Percentiles rank a stretch among this genome's conserved stretches.
Conservation (phyloP, 2,888 invertebrate genomes). For the Lymantria dispar region DNA sequence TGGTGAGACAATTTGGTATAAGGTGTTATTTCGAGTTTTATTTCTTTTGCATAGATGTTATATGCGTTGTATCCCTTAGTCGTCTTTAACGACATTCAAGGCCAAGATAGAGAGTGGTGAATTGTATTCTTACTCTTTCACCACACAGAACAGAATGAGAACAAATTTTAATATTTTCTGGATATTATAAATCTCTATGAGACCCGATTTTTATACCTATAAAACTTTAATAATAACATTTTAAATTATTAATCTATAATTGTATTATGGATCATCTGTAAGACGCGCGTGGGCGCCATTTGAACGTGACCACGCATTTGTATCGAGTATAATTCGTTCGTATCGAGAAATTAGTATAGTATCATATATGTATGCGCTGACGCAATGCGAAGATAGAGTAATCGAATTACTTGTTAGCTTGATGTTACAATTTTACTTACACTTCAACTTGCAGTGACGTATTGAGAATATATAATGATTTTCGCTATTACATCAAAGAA, state of each 20-base stretch:
- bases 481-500: no score
- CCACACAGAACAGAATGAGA: no score
- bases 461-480: background rate
- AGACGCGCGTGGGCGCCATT: slow-evolving; percentile 75
- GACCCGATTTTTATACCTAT: background rate
- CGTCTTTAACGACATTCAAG: no score
- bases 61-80: no score
- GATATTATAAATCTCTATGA: background rate
- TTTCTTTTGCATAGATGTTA: no score
- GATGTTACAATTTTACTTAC: background rate
- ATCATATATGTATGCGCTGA: slow-evolving; percentile 36
- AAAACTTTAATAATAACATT: background rate
- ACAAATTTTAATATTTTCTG: background rate
- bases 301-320: slow-evolving; percentile 73
- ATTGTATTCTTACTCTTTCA: no score
- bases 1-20: no score
- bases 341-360: slow-evolving; percentile 66
- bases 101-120: no score
- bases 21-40: no score
- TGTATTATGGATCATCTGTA: slow-evolving; percentile 77
- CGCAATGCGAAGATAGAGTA: slow-evolving; percentile 30
- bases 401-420: background rate
- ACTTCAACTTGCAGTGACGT: background rate
- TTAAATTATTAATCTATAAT: slow-evolving; percentile 60
- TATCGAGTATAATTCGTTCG: slow-evolving; percentile 70